Base-by-base conservation (phyloP, 2,888 invertebrate species). In the Auanema sp. region DNA sequence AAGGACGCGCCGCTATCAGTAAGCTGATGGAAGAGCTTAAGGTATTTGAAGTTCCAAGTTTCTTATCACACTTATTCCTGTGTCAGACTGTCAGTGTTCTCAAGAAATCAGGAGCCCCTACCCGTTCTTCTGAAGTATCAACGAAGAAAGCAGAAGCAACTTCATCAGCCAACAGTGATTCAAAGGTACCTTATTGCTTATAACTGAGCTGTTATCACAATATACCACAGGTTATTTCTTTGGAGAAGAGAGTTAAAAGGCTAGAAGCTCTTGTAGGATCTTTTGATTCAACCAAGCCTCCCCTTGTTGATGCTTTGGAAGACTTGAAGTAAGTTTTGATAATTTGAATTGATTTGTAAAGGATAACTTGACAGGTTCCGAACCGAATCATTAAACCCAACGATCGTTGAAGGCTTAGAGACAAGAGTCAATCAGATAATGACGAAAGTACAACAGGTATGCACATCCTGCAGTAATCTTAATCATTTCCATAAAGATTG, bases 221-320 rank as follows among this genome's bases (percentile, higher is more conserved):
- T 33, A 33, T 33, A 33, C 14, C 49, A 49, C 41, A 58, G 60
- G 12, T 60, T 41, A 58, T 57, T 63, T 50, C 66, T 14, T 49
- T 76, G 18, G 76, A 76, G 24, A 57, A 64, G 40, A 55, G 76
- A 47, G 43, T 76, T 6, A 47, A 71, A 43, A 55, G 67, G 58
- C 57, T 76, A 10, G 76, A 76, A 51, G 54, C 65, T 40, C 43
- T 69, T 0, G 47, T 76, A 11, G 74, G 73, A 53, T 57, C 67
- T 6, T 62, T 62, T 10, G 66, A 65, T 11, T 64, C 65, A 11
- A 64, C 66, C 12, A 60, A 64, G 1, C 68, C 64, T 11, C 69
- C 76, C 1, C 52, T 76, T 54, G 56, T 71, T 2, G 76, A 76
- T 25, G 63, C 68, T 11, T 49, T 76, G 41, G 76, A 76, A 58